phyloP scores from a whole-genome alignment of 1,140 invertebrate species.

The Hyphantria cunea region DNA sequence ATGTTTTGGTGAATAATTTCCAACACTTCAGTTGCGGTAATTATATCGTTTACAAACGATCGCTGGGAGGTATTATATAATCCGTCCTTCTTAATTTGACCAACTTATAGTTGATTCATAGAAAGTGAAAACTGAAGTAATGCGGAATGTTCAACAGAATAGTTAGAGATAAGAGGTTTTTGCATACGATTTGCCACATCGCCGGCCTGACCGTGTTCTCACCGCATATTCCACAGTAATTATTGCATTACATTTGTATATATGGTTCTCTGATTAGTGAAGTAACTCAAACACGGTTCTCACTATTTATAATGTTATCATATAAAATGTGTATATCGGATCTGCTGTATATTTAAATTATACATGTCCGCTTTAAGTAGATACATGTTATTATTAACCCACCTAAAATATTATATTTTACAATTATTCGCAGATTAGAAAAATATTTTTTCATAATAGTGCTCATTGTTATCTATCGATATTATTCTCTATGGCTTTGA shows the following conservation, averaged over 20 bases:
- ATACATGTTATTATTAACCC: conserved; percentile 52
- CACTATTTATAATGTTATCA: conserved; percentile 37
- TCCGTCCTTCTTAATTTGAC: conserved; percentile 4
- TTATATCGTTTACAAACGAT: too few species aligned
- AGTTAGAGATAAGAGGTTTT: conserved; percentile 1
- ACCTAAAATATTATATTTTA: conserved; percentile 58
- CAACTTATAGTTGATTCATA: conserved; percentile 7
- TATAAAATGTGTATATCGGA: conserved; percentile 30
- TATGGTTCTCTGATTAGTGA: conserved; percentile 26
- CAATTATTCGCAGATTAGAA: conserved; percentile 69
- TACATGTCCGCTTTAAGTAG: conserved; percentile 63
- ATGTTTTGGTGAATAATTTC: too few species aligned
- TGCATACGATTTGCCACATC: conserved; percentile 11
- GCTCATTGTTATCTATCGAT: conserved; percentile 43
- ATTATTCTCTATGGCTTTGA: conserved; percentile 9
- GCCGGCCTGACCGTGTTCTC: conserved; percentile 5
- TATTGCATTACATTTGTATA: conserved; percentile 32
- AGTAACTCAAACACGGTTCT: conserved; percentile 44
- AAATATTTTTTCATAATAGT: conserved; percentile 72
- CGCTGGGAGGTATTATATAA: not conserved
- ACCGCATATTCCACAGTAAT: conserved; percentile 19
- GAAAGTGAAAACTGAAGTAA: conserved; percentile 3
- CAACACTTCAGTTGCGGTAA: too few species aligned
- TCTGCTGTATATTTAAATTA: conserved; percentile 53
- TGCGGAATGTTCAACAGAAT: conserved; percentile 8